phyloP scores from a whole-genome alignment of 2,888 invertebrate species.

The Pomacea canaliculata region DNA sequence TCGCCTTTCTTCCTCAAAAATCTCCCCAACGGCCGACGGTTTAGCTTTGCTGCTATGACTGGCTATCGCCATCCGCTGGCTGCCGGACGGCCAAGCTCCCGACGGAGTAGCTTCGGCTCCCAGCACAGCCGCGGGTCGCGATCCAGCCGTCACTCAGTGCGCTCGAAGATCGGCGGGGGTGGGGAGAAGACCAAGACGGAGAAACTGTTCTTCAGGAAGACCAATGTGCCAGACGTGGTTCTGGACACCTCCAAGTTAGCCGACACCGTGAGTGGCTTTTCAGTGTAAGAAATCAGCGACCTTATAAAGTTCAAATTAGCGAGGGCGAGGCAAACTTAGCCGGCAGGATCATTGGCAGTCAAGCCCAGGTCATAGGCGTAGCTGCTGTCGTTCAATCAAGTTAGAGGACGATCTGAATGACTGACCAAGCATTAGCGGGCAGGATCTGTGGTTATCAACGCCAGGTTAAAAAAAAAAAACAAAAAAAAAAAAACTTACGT shows the following conservation, averaged over 20 bases:
- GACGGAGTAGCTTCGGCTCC: conserved; percentile 56
- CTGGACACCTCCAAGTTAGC: conserved; percentile 67
- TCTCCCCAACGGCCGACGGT: conserved; percentile 79
- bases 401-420: too few relatives aligned
- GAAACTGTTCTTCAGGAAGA: conserved; percentile 47
- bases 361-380: too few relatives aligned
- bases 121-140: conserved; percentile 52
- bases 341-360: too few relatives aligned
- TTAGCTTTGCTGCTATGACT: conserved; percentile 94
- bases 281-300: neutral
- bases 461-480: too few relatives aligned
- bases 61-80: conserved; percentile 23
- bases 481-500: too few relatives aligned
- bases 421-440: too few relatives aligned
- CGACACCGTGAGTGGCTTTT: conserved; percentile 53
- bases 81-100: conserved; percentile 33
- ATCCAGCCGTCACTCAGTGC: conserved; percentile 80
- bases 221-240: conserved; percentile 65
- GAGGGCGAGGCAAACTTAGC: too few relatives aligned
- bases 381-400: too few relatives aligned
- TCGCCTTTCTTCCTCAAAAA: conserved; percentile 72
- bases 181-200: conserved; percentile 54
- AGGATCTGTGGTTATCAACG: too few relatives aligned
- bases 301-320: neutral
- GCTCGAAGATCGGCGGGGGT: conserved; percentile 85